A percentile compares a stretch with the other conserved stretches of the same genome.
phyloP scores from a whole-genome alignment of 2,113 vertebrate species.

The Emydocephalus ijimae region DNA sequence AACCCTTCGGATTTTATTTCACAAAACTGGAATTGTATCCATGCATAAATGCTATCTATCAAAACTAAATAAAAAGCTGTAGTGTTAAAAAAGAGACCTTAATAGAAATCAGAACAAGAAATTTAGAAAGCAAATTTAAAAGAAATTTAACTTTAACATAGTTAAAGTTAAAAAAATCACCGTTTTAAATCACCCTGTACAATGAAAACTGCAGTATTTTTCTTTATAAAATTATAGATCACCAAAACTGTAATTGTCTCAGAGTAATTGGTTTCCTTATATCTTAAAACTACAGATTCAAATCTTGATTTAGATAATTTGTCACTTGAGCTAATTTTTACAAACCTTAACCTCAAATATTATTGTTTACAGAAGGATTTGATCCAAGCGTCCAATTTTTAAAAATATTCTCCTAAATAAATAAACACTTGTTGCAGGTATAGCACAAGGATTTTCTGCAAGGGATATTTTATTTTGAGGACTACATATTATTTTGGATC shows the following conservation, averaged over 20 bases:
- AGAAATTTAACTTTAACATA: not conserved
- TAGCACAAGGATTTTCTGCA: not conserved
- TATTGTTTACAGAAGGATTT: not conserved
- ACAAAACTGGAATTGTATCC: not conserved
- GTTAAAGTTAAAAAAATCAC: not conserved
- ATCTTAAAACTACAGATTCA: slow-evolving; percentile 30
- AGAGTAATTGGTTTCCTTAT: not conserved
- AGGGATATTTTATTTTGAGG: not conserved
- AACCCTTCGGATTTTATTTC: not conserved
- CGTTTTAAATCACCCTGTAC: not conserved
- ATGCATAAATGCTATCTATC: not conserved
- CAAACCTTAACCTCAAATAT: not conserved
- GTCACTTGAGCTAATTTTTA: slow-evolving; percentile 25
- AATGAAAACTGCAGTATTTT: not conserved
- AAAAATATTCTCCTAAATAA: not conserved
- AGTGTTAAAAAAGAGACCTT: not conserved
- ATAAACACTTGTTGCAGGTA: not conserved
- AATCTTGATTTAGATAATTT: slow-evolving; percentile 18
- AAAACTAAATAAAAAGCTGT: not conserved
- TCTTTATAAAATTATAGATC: not conserved
- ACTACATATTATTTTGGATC: not conserved
- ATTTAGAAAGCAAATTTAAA: not conserved
- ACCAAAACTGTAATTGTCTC: not conserved
- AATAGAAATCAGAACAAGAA: not conserved
- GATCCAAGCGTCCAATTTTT: not conserved